Conservation (phyloP, 2,797 vertebrate species). For the Pseudochirops cupreus region DNA sequence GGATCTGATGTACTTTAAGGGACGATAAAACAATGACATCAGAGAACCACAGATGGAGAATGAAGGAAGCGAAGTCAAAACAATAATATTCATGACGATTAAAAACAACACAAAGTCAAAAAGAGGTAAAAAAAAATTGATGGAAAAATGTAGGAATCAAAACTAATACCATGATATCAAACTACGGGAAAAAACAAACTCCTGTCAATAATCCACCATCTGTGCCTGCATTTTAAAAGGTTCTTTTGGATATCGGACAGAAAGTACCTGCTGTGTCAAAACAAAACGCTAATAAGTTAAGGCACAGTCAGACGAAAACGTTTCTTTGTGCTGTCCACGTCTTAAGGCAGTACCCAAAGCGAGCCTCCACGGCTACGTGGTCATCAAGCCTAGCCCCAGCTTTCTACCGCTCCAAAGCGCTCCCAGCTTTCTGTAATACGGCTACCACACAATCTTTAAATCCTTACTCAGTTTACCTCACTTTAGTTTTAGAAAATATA, state of each 20-base stretch:
- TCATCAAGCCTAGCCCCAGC: not conserved
- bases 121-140: not conserved
- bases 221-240: not conserved
- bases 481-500: not conserved
- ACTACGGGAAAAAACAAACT: not conserved
- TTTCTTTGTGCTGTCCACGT: not conserved
- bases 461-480: not conserved
- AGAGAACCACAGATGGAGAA: not conserved
- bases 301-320: not conserved
- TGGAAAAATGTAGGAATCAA: not conserved
- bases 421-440: not conserved
- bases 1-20: not conserved
- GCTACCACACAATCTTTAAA: constrained; percentile 1
- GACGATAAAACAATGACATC: not conserved
- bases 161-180: not conserved
- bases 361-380: not conserved
- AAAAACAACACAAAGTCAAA: not conserved
- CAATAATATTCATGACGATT: not conserved
- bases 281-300: not conserved
- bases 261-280: not conserved
- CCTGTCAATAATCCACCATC: not conserved
- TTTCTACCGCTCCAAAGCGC: not conserved
- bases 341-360: not conserved
- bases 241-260: not conserved
- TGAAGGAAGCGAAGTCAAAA: not conserved